A percentile compares a stretch with the other conserved stretches of the same genome.
Evolutionary conservation across 2,797 vertebrate species (phyloP).

Genomic region (Limnodromus scolopaceus): DNA sequence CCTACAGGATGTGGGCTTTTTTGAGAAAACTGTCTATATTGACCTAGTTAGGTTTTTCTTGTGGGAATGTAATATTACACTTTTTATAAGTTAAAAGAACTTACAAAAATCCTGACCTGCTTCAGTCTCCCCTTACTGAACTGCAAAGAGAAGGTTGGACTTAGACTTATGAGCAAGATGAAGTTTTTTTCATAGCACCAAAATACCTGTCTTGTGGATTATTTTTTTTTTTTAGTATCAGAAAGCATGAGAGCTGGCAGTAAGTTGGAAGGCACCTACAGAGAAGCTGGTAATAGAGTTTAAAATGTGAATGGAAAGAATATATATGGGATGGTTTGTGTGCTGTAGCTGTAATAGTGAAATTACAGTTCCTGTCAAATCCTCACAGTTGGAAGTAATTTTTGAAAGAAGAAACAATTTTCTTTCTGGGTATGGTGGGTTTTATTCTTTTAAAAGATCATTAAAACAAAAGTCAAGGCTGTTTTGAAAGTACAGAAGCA

Average conservation of each 20-base stretch:
- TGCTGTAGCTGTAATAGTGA: background rate
- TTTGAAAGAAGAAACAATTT: slow-evolving; percentile 30
- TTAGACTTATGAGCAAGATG: background rate
- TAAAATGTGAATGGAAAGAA: background rate
- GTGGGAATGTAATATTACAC: background rate
- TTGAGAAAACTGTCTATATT: background rate
- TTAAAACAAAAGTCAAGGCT: background rate
- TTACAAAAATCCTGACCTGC: background rate
- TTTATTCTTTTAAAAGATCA: slow-evolving; percentile 18
- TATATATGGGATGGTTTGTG: background rate
- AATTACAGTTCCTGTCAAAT: slow-evolving; percentile 1
- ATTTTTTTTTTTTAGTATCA: background rate
- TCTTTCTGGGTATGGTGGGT: background rate
- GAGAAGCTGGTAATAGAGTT: background rate
- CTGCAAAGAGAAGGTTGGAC: background rate
- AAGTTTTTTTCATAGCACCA: background rate
- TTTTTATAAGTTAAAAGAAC: background rate
- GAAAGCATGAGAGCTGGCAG: background rate
- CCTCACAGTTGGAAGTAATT: slow-evolving; percentile 7
- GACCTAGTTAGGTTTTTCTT: background rate
- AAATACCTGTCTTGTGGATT: background rate
- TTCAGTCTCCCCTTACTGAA: background rate
- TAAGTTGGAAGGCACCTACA: background rate
- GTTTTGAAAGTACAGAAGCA: slow-evolving; percentile 42
- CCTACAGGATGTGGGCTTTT: fast-evolving